A percentile compares a stretch with the other conserved stretches of the same genome.
phyloP scores from a whole-genome alignment of 2,113 vertebrate genomes.

The Pongo abelii region DNA sequence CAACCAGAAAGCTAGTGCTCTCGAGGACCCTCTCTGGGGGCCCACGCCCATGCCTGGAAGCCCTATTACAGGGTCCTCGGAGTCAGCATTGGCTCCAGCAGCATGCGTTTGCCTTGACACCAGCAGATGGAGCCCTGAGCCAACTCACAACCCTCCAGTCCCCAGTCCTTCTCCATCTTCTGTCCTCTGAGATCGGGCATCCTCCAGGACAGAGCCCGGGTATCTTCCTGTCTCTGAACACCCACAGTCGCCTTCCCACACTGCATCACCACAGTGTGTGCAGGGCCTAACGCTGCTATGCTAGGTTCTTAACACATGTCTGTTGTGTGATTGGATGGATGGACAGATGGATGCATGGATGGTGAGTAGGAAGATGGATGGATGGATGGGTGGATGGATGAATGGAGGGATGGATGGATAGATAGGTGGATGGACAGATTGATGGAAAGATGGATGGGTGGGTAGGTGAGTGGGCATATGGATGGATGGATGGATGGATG shows the following conservation, averaged over 20 bases:
- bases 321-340: not conserved
- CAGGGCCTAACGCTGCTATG: not conserved
- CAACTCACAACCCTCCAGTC: not conserved
- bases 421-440: no score
- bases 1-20: not conserved
- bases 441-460: fast-evolving
- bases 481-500: no score
- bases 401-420: fast-evolving
- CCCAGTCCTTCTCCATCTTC: not conserved
- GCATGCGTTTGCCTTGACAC: not conserved
- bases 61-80: not conserved
- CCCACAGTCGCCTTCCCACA: not conserved
- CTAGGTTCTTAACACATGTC: not conserved
- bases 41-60: not conserved
- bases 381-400: fast-evolving
- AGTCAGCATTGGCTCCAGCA: not conserved
- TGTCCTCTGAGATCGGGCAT: not conserved
- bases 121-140: slow-evolving; percentile 61
- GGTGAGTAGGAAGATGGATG: not conserved
- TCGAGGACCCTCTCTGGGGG: not conserved
- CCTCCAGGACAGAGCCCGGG: not conserved
- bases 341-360: not conserved
- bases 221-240: not conserved
- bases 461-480: not conserved
- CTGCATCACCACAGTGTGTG: not conserved